phyloP scores from a whole-genome alignment of 2,113 vertebrate species.

The Passer domesticus region DNA sequence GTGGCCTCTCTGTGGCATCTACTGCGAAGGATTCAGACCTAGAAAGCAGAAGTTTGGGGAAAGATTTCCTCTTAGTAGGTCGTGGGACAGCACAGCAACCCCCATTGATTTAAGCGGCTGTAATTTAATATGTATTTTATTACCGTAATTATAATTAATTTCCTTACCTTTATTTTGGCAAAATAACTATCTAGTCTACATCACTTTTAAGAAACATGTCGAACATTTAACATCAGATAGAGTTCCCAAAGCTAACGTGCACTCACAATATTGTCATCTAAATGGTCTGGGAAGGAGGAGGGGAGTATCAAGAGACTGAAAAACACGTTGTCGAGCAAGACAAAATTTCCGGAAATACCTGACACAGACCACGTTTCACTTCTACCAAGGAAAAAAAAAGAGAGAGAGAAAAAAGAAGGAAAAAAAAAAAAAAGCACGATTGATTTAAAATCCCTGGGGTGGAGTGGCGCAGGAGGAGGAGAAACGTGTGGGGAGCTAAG shows the following conservation, averaged over 20 bases:
- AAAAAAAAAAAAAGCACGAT: neutral
- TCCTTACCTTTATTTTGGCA: conserved; percentile 55
- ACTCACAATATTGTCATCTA: conserved; percentile 74
- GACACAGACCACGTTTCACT: conserved; percentile 75
- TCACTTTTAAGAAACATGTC: conserved; percentile 70
- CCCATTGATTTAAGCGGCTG: conserved; percentile 1
- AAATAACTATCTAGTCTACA: conserved; percentile 67
- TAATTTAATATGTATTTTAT: conserved; percentile 28
- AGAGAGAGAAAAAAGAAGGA: neutral
- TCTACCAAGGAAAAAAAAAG: conserved; percentile 42
- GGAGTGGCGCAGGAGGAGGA: neutral
- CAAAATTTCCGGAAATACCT: conserved; percentile 64
- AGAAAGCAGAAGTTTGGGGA: conserved; percentile 29
- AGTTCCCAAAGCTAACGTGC: conserved; percentile 69
- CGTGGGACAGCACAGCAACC: neutral
- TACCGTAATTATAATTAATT: conserved; percentile 6
- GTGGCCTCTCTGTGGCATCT: conserved; percentile 13
- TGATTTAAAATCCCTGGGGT: conserved; percentile 35
- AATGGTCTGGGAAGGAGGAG: conserved; percentile 2
- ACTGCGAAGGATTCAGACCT: conserved; percentile 7
- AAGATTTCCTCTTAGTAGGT: conserved; percentile 19
- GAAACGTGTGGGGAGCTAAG: neutral
- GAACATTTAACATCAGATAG: conserved; percentile 68
- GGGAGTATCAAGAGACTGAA: conserved; percentile 34
- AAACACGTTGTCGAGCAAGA: conserved; percentile 70